Base-by-base conservation (phyloP, 1,140 invertebrate species). In the Cydia fagiglandana region DNA sequence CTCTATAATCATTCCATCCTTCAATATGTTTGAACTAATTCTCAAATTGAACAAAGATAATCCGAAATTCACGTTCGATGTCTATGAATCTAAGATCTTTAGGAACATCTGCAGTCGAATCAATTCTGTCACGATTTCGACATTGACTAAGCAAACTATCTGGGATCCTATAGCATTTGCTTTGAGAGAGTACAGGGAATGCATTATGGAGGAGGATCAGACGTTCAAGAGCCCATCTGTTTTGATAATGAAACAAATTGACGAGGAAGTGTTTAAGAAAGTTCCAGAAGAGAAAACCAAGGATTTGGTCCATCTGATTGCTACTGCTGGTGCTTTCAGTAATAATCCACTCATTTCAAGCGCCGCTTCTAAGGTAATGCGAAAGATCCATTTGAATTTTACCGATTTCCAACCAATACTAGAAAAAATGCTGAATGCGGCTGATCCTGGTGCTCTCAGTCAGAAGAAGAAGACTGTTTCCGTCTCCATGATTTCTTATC, bases 361-460 rank as follows among this genome's bases (percentile, higher is more conserved):
- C 47, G 84, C 91, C 0, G 94, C 95, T 0, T 94, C 94, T 56
- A 96, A 95, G 81, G 87, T 95, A 1, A 94, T 97, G 50, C 96
- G 96, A 83, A 95, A 95, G 78, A 95, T 97, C 73, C 91, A 94
- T 80, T 88, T 97, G 20, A 93, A 97, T 76, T 95, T 95, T 7
- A 83, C 93, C 34, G 91, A 96, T 15, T 91, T 97, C 53, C 90
- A 94, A 2, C 85, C 94, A 9, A 94, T 96, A 78, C 85, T 97
- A 1, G 86, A 93, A 17, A 84, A 83, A 53, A 96, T 96, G 95
- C 85, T 92, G 15, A 88, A 88, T 84, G 94, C 79, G 73, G 45
- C 84, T 76, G 89, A 83, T 81, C 86, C 91, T 45, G 80, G 80
- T 17, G 84, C 78, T 30, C 85, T 85, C 73, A 79, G 79, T 2